These are phyloP conservation scores for Mixornis gularis DNA, from an alignment of 2,113 vertebrate species.

Conservation along the genomic window DNA sequence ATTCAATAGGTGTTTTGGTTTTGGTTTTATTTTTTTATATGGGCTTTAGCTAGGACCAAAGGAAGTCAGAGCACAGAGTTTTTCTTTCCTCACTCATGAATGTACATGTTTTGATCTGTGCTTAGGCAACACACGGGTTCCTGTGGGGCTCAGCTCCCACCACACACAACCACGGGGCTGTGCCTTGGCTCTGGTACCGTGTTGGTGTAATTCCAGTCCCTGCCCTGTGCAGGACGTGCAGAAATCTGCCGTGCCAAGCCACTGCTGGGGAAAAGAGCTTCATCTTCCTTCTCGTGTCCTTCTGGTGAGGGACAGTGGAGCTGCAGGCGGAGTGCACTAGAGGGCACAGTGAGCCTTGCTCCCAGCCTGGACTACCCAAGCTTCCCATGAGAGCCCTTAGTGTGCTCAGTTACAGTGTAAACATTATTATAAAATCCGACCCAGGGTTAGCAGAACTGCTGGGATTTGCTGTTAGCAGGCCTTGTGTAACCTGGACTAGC, in stretches of 20 bases:
- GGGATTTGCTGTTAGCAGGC: not conserved
- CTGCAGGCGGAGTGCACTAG: not conserved
- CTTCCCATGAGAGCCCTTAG: not conserved
- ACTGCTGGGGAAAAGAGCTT: not conserved
- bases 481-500: not conserved
- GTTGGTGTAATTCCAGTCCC: not conserved
- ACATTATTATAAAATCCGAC: not conserved
- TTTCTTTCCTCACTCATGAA: not conserved
- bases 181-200: not conserved
- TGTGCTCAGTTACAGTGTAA: not conserved
- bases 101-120: not conserved
- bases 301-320: not conserved
- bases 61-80: not conserved
- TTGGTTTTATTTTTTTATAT: not conserved
- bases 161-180: not conserved
- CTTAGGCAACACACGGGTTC: not conserved
- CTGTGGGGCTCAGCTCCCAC: not conserved
- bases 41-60: not conserved
- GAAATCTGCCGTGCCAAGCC: not conserved
- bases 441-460: not conserved
- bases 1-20: not conserved
- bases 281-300: not conserved
- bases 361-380: not conserved
- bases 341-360: slow-evolving; percentile 20
- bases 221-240: fast-evolving